These are phyloP conservation scores for Furnarius figulus DNA, from an alignment of 2,113 vertebrate genomes.

Conservation along the genomic window DNA sequence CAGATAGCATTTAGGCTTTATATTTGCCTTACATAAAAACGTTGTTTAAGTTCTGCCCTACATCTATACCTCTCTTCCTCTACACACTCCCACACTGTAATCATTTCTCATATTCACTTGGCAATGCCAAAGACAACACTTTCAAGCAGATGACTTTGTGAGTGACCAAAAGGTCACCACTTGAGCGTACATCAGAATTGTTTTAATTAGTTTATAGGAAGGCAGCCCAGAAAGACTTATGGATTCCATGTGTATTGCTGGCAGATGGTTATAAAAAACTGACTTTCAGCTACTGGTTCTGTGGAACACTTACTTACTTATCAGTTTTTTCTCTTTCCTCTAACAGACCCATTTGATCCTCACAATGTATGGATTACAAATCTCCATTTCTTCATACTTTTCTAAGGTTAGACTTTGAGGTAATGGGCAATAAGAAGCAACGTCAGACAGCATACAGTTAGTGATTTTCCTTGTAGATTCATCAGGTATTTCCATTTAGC, in stretches of 20 bases:
- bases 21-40: not conserved
- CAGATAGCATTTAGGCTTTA: not conserved
- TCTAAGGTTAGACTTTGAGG: not conserved
- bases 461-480: not conserved
- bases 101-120: not conserved
- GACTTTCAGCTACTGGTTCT: not conserved
- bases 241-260: not conserved
- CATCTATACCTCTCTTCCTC: not conserved
- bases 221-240: not conserved
- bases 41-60: not conserved
- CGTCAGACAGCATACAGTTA: not conserved
- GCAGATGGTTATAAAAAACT: conserved; percentile 2
- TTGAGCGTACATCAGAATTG: not conserved
- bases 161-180: not conserved
- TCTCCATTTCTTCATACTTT: not conserved
- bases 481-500: not conserved
- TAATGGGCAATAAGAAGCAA: not conserved
- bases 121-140: not conserved
- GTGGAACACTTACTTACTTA: not conserved
- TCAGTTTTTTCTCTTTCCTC: not conserved
- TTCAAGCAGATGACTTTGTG: not conserved
- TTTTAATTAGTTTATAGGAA: conserved; percentile 2
- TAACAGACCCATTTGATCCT: not conserved
- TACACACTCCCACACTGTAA: not conserved
- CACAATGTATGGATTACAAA: not conserved